Conservation (phyloP, 2,797 vertebrate genomes). For the Ctenochaetus hawaiiensis region DNA sequence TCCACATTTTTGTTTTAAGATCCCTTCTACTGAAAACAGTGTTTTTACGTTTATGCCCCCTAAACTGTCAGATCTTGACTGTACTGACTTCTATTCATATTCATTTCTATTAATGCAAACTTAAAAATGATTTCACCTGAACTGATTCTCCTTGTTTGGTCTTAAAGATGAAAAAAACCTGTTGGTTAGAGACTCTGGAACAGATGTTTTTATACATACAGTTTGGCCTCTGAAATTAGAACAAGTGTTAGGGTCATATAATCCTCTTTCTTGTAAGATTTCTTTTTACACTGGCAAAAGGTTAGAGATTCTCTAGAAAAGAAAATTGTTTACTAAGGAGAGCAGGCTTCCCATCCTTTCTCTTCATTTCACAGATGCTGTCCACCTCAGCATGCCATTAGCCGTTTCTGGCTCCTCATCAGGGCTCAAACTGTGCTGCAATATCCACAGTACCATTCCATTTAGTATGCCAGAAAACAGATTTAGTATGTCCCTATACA, state of each 20-base stretch:
- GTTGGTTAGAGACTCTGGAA: neutral
- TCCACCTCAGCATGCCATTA: conserved; percentile 35
- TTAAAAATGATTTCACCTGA: neutral
- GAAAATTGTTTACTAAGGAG: conserved; percentile 18
- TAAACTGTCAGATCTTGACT: too few relatives aligned
- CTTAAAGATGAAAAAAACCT: neutral
- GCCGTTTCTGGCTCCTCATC: conserved; percentile 57
- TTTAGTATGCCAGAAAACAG: too few relatives aligned
- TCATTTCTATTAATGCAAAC: neutral
- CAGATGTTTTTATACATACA: neutral
- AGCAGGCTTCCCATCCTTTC: conserved; percentile 3
- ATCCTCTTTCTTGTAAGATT: conserved; percentile 19
- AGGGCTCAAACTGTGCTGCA: conserved; percentile 6
- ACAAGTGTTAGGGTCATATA: conserved; percentile 12
- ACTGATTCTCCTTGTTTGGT: neutral
- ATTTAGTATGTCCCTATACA: too few relatives aligned
- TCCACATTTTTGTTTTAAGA: too few relatives aligned
- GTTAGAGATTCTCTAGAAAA: conserved; percentile 14
- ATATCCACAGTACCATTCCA: too few relatives aligned
- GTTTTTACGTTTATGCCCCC: too few relatives aligned
- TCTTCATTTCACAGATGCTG: conserved; percentile 21
- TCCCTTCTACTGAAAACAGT: too few relatives aligned
- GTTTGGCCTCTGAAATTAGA: conserved; percentile 19
- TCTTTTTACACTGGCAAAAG: conserved; percentile 13
- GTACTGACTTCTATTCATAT: too few relatives aligned